These are phyloP conservation scores for Crotalus horridus DNA, from an alignment of 2,113 vertebrate species.

Conservation along the genomic window DNA sequence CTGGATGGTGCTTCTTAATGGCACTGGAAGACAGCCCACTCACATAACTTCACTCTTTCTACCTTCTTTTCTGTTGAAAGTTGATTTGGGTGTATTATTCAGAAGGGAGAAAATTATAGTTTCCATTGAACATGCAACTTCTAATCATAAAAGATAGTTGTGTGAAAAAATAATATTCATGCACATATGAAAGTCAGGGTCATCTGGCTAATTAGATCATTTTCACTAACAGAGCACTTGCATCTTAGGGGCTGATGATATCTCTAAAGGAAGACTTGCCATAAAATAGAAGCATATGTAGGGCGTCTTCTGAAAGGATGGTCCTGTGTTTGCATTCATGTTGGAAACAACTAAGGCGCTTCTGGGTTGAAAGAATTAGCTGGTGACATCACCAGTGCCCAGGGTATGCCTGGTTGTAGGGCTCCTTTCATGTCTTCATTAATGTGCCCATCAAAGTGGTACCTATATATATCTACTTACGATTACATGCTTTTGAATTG, in stretches of 20 bases:
- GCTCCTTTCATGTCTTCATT: not conserved
- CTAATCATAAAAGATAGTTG: not conserved
- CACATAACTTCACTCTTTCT: not conserved
- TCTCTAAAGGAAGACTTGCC: not conserved
- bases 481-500: not conserved
- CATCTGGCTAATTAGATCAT: not conserved
- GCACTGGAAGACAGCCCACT: not conserved
- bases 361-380: not conserved
- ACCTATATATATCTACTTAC: not conserved
- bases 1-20: not conserved
- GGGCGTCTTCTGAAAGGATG: not conserved
- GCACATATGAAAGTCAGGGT: not conserved
- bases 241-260: not conserved
- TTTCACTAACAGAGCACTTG: not conserved
- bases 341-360: not conserved
- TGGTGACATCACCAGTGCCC: not conserved
- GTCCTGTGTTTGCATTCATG: not conserved
- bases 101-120: not conserved
- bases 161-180: not conserved
- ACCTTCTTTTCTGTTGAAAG: not conserved
- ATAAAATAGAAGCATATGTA: not conserved
- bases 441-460: not conserved
- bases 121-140: not conserved
- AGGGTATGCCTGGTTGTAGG: not conserved
- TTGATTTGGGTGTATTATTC: not conserved